Conservation (phyloP, 2,888 invertebrate species). For the Brachynemurus nebulosus region DNA sequence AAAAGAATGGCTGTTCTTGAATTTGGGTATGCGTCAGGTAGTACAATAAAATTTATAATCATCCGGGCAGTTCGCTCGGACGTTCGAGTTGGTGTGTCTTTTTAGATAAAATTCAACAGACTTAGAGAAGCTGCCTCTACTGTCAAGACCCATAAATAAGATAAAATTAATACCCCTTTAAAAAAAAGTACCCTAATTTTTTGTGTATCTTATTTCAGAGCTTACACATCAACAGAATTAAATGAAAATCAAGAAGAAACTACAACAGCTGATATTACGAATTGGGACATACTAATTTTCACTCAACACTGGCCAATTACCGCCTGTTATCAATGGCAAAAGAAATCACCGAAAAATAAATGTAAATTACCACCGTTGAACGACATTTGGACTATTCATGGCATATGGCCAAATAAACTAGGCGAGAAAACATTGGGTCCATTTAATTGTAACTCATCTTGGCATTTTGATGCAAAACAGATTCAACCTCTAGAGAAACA, state of each 20-base stretch:
- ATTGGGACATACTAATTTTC: conserved; percentile 65
- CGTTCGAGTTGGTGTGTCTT: too few relatives aligned
- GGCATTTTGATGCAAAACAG: conserved; percentile 47
- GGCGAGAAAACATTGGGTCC: conserved; percentile 57
- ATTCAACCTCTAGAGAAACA: conserved; percentile 32
- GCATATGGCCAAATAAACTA: conserved; percentile 66
- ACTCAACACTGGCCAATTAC: conserved; percentile 70
- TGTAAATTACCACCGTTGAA: conserved; percentile 47
- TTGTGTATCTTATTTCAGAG: background rate
- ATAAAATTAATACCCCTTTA: too few relatives aligned
- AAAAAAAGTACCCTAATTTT: background rate
- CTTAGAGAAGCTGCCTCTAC: too few relatives aligned
- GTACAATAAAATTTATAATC: too few relatives aligned
- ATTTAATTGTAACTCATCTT: conserved; percentile 51
- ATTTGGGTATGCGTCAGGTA: too few relatives aligned
- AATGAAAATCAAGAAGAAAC: conserved; percentile 11
- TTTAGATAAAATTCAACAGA: too few relatives aligned
- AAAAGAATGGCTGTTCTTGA: too few relatives aligned
- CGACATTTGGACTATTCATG: conserved; percentile 65
- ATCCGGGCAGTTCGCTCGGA: too few relatives aligned
- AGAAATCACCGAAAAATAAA: conserved; percentile 39
- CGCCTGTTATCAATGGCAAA: conserved; percentile 56
- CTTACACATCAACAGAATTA: background rate
- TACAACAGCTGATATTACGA: conserved; percentile 19
- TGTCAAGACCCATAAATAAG: too few relatives aligned